Base-by-base conservation (phyloP, 2,888 invertebrate genomes). In the Tuta absoluta region DNA sequence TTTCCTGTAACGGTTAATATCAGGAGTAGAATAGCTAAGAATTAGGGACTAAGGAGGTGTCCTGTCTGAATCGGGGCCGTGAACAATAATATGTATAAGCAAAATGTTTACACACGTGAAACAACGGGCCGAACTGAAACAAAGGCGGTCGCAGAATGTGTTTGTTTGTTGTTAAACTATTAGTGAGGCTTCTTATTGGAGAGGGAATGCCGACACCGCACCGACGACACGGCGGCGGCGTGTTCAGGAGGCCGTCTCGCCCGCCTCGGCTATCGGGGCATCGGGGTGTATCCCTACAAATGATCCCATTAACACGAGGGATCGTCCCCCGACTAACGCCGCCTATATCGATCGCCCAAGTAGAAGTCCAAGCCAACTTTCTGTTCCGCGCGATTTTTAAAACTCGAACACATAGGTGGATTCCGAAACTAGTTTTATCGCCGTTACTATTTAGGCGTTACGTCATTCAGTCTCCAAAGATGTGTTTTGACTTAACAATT, bases 251-350 rank as follows among this genome's bases (percentile, higher is more conserved):
- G 63, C 48, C 63, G 67, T 45, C 62, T 64, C 48, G 45, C 62
- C 64, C 53, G 48, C 7, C 33, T 33, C 33, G 33, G 33, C 33
- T 33, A 33, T 33, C 28, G 28, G 28, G 28, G 56, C 53, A 57
- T 45, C 64, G 63, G 67, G 65, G 66, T 65, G 67, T 67, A 70
- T 70, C 68, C 68, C 77, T 82, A 80, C 79, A 81, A 82, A 83
- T 82, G 81, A 81, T 79, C 77, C 81, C 79, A 82, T 82, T 84
- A 82, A 75, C 78, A 78, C 81, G 72, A 72, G 80, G 81, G 81
- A 75, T 79, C 77, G 77, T 77, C 82, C 81, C 83, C 72, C 75
- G 71, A 73, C 75, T 77, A 69, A 70, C 80, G 74, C 73, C 73
- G 73, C 72, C 77, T 75, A 77, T 84, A 84, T 84, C 76, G 84